These are phyloP conservation scores for Prunella strophiata DNA, from an alignment of 2,797 vertebrate species.

Conservation along the genomic window DNA sequence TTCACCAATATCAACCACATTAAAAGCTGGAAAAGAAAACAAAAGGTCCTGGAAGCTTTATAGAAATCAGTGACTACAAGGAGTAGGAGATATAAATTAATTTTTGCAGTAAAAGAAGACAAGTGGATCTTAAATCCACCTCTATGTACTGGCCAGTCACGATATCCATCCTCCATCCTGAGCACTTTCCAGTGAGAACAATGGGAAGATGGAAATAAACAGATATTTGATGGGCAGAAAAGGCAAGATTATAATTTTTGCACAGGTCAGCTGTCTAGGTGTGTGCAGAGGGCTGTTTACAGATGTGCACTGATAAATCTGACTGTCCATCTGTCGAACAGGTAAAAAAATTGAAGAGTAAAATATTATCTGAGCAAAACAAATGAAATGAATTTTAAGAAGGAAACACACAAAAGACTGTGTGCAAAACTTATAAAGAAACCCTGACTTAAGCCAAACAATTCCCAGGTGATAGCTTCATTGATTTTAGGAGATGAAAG, in stretches of 20 bases:
- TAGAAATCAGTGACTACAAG: not conserved
- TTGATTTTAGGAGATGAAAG: conserved; percentile 58
- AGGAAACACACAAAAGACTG: not conserved
- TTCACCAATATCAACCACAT: not conserved
- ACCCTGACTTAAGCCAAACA: conserved; percentile 23
- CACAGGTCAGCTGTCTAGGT: not conserved
- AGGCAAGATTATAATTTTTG: not conserved
- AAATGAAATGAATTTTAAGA: not conserved
- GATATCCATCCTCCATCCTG: not conserved
- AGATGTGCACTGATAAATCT: not conserved
- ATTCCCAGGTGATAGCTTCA: conserved; percentile 39
- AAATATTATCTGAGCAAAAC: not conserved
- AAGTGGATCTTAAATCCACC: not conserved
- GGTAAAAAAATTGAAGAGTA: not conserved
- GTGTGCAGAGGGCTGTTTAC: not conserved
- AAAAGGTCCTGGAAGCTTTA: not conserved
- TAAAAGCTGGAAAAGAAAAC: not conserved
- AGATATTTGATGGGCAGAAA: not conserved
- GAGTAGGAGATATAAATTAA: not conserved
- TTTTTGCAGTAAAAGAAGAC: not conserved
- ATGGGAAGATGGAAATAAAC: not conserved
- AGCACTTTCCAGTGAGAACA: not conserved
- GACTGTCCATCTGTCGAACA: not conserved
- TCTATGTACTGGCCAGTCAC: not conserved
- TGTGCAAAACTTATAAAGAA: conserved; percentile 7